phyloP scores from a whole-genome alignment of 2,113 vertebrate species.

The Octodon degus region DNA sequence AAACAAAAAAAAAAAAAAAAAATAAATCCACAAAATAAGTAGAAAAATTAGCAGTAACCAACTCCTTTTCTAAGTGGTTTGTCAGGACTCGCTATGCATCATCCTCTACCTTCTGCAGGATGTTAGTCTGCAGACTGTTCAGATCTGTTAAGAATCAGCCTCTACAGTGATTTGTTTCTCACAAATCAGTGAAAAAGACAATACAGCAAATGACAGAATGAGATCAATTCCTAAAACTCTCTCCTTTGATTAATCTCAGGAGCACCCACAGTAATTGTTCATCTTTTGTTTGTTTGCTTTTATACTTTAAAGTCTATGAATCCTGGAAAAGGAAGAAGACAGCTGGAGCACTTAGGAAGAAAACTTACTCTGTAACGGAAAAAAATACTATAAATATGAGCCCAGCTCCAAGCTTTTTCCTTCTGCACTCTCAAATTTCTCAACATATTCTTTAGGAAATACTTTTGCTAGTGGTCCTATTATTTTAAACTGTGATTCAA shows the following conservation, averaged over 20 bases:
- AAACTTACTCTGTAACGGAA: background rate
- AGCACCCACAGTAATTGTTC: background rate
- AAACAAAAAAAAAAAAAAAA: background rate
- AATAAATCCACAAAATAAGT: constrained; percentile 6
- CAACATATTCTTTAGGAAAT: background rate
- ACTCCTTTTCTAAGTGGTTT: constrained; percentile 1
- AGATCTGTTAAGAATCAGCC: background rate
- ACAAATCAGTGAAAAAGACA: constrained; percentile 35
- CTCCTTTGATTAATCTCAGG: constrained; percentile 26
- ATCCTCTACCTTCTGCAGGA: background rate
- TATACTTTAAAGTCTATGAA: constrained; percentile 56
- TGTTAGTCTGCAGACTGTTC: background rate
- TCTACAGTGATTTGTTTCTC: constrained; percentile 8
- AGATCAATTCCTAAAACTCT: background rate
- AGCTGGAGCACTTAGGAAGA: constrained; percentile 16
- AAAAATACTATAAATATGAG: background rate
- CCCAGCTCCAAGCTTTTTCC: background rate
- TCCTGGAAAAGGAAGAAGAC: constrained; percentile 3
- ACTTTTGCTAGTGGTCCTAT: background rate
- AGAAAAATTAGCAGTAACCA: constrained; percentile 28
- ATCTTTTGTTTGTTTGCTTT: constrained; percentile 41
- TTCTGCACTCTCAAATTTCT: constrained; percentile 13
- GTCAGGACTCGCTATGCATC: background rate
- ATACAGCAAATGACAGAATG: background rate
- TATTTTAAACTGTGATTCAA: background rate